phyloP scores from a whole-genome alignment of 37 sponge, comb jelly and placozoan genomes.

The Ianthella basta region DNA sequence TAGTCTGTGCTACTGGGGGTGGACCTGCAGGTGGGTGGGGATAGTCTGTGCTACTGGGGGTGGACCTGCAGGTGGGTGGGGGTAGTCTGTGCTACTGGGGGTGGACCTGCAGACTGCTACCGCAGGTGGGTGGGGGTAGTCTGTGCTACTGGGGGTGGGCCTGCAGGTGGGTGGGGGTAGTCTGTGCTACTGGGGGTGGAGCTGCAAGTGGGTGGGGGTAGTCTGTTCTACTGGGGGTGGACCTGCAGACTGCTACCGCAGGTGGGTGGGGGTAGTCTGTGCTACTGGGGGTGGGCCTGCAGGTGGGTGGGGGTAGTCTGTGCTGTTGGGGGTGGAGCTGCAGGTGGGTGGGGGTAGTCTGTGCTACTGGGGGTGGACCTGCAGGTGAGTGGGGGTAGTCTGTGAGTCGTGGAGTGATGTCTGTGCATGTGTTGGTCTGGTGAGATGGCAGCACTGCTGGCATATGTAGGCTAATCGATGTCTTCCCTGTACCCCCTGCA shows the following conservation, averaged over 20 bases:
- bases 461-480: not conserved
- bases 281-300: conserved; percentile 56
- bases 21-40: not conserved
- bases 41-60: conserved; percentile 57
- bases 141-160: conserved; percentile 64
- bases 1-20: too few relatives aligned
- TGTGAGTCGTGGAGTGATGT: too few relatives aligned
- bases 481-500: not conserved
- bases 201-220: not conserved
- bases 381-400: not conserved
- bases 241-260: not conserved
- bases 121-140: not conserved
- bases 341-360: not conserved
- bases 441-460: not conserved
- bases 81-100: conserved; percentile 53
- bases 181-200: conserved; percentile 65
- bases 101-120: conserved; percentile 32
- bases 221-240: conserved; percentile 59
- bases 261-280: conserved; percentile 26
- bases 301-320: conserved; percentile 7
- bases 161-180: not conserved
- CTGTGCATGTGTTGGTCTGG: not conserved
- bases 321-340: conserved; percentile 62
- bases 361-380: conserved; percentile 67
- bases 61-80: conserved; percentile 35